Evolutionary conservation across 1,140 invertebrate genomes (phyloP), one percentile per base, ranked within the genome.

Genomic region (Sitophilus oryzae): DNA sequence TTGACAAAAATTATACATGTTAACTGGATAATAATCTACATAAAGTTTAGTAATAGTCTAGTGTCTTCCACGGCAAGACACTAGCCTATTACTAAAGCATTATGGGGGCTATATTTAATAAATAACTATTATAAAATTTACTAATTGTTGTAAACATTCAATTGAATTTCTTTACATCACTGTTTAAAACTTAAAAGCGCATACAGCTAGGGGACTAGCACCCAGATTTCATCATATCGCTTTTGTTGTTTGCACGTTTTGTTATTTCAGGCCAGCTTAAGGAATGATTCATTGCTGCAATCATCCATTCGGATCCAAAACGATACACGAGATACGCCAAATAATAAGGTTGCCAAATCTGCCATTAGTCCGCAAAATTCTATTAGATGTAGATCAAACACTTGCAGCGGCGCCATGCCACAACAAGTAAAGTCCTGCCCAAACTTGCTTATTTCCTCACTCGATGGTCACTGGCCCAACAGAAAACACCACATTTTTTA

Each of bases 311-410:
- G 79, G 49, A 80, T 81, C 41, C 78, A 79, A 67, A 88, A 84
- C 60, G 83, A 87, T 59, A 87, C 83, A 0, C 78, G 73, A 41
- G 77, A 81, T 67, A 67, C 68, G 43, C 76, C 75, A 41, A 78
- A 78, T 64, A 79, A 79, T 66, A 73, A 71, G 59, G 74, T 81
- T 47, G 77, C 79, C 57, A 81, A 80, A 71, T 79, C 73, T 16
- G 66, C 83, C 45, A 25, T 49, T 51, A 85, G 82, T 71, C 84
- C 85, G 22, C 85, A 86, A 66, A 88, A 86, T 73, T 86, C 84
- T 1, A 79, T 86, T 50, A 64, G 75, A 40, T 68, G 66, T 63
- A 66, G 65, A 66, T 66, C 69, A 42, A 68, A 70, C 49, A 70
- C 67, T 36, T 66, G 61, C 59, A 70, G 67, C 63, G 58, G 66